A percentile compares a stretch with the other conserved stretches of the same genome.
phyloP scores from a whole-genome alignment of 1,140 invertebrate species.

The Phocides pigmalion region DNA sequence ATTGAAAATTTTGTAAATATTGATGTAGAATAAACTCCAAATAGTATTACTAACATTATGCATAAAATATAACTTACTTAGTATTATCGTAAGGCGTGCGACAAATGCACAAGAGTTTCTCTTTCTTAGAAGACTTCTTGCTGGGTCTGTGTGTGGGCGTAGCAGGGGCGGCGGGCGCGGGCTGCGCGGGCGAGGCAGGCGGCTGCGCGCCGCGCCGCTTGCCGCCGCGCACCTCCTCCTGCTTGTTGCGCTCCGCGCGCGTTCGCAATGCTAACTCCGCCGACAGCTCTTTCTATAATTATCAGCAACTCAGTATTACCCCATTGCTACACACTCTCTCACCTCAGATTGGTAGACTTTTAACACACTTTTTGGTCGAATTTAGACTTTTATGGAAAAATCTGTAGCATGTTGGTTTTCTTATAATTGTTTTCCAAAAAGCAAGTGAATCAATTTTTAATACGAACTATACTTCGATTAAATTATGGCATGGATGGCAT shows the following conservation, averaged over 20 bases:
- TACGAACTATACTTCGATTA: too few species aligned
- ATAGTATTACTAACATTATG: too few species aligned
- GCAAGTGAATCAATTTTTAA: too few species aligned
- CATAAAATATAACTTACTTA: constrained; percentile 89
- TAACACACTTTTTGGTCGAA: too few species aligned
- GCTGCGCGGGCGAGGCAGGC: constrained; percentile 54
- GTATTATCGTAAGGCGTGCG: constrained; percentile 97
- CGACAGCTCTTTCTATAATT: constrained; percentile 87
- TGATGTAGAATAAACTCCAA: too few species aligned
- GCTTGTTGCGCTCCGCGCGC: constrained; percentile 88
- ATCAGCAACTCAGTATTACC: neutral
- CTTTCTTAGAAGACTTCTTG: constrained; percentile 86
- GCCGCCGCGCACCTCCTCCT: constrained; percentile 86
- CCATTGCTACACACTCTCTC: neutral
- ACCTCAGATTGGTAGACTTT: too few species aligned
- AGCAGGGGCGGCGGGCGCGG: constrained; percentile 19
- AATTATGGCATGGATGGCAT: too few species aligned
- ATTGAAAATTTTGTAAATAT: too few species aligned
- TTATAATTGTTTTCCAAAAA: too few species aligned
- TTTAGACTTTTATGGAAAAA: too few species aligned
- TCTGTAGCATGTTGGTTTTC: too few species aligned
- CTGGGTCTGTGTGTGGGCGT: constrained; percentile 35
- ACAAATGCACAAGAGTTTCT: constrained; percentile 96
- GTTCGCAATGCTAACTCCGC: constrained; percentile 87
- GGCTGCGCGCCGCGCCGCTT: constrained; percentile 45